Conservation (phyloP, 2,888 invertebrate genomes). For the Noctuana brunneofusca region DNA sequence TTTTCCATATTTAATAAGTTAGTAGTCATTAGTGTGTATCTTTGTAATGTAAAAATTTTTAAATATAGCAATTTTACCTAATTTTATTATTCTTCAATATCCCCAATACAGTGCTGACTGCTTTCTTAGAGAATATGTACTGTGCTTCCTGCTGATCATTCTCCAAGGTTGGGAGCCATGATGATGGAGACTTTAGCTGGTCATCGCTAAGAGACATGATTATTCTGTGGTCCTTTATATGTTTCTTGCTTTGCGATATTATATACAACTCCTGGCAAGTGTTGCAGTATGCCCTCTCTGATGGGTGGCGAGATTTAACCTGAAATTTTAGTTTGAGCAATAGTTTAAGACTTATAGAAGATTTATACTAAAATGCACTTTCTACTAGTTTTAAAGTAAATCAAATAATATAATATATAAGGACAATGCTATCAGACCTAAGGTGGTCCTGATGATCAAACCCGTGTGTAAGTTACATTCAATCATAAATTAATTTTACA, state of each 20-base stretch:
- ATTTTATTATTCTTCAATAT: conserved; percentile 84
- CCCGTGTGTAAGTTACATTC: too few species aligned
- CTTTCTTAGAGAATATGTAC: conserved; percentile 90
- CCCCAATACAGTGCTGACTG: conserved; percentile 85
- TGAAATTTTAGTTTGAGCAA: conserved; percentile 46
- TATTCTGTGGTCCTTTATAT: conserved; percentile 82
- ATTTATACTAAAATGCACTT: too few species aligned
- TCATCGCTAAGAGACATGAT: conserved; percentile 80
- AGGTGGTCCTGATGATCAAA: too few species aligned
- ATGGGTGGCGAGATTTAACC: conserved; percentile 68
- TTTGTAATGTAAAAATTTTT: too few species aligned
- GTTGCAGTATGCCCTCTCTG: conserved; percentile 84
- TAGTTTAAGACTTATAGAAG: too few species aligned
- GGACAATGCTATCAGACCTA: too few species aligned
- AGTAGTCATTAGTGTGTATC: too few species aligned
- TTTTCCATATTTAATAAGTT: too few species aligned
- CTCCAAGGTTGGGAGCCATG: conserved; percentile 86
- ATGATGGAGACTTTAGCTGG: conserved; percentile 84
- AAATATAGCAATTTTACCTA: conserved; percentile 59
- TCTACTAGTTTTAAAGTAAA: too few species aligned
- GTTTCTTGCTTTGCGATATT: conserved; percentile 65
- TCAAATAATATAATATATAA: too few species aligned
- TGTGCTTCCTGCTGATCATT: conserved; percentile 93
- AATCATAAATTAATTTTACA: too few species aligned
- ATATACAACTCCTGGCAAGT: conserved; percentile 83